Evolutionary conservation across 2,113 vertebrate genomes (phyloP).

Genomic region (Nipponia nippon): DNA sequence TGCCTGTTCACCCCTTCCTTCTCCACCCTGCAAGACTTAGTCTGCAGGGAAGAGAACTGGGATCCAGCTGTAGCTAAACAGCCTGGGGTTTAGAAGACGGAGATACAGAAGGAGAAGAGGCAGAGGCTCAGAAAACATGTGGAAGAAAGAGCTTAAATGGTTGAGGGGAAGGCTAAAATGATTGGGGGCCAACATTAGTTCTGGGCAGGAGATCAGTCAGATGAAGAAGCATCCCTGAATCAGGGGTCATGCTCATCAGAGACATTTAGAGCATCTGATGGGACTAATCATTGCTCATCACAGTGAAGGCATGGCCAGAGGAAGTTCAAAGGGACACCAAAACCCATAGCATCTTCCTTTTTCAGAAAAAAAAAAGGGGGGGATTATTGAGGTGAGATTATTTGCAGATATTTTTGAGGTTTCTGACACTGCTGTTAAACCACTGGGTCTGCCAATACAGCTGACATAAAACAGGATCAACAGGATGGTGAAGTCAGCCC

Average conservation of each 20-base stretch:
- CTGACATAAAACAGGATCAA: background rate
- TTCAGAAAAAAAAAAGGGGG: background rate
- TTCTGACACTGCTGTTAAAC: background rate
- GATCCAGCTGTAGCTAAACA: background rate
- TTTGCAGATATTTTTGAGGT: background rate
- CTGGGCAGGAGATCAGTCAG: background rate
- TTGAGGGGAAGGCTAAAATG: background rate
- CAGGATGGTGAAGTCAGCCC: conserved; percentile 18
- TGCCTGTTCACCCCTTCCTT: background rate
- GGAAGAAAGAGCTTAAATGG: background rate
- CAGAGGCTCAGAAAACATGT: background rate
- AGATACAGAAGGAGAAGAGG: background rate
- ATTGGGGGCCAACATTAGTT: background rate
- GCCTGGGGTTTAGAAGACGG: background rate
- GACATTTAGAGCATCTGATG: background rate
- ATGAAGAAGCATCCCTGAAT: background rate
- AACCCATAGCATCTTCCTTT: background rate
- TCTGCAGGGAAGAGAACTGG: background rate
- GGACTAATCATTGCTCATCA: background rate
- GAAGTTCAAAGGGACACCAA: background rate
- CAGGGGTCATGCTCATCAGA: background rate
- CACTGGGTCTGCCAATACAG: background rate
- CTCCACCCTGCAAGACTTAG: background rate
- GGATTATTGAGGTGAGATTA: background rate
- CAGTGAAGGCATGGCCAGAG: background rate